Base-by-base conservation (phyloP, 2,888 invertebrate species). In the Calameuta idolon region DNA sequence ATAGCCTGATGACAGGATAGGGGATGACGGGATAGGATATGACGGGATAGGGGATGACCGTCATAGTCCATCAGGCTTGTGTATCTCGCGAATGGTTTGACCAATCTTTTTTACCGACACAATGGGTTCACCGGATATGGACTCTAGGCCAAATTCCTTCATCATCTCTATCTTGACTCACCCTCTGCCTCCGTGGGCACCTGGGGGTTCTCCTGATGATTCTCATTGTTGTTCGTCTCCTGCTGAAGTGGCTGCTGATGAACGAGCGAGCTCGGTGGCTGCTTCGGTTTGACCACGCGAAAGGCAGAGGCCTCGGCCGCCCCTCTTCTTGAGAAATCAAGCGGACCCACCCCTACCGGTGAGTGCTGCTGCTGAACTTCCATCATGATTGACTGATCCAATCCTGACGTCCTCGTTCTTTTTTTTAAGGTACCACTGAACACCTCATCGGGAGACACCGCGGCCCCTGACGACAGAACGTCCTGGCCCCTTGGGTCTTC, bases 251-350 rank as follows among this genome's bases (percentile, higher is more conserved):
- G 73, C 74, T 90, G 90, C 75, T 88, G 90, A 77, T 89, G 86
- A 69, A 85, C 86, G 35, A 87, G 79, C 35, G 84, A 79, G 0
- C 87, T 80, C 1, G 88, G 81, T 74, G 88, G 75, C 81, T 91
- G 91, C 81, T 91, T 91, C 0, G 91, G 91, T 78, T 91, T 91
- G 78, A 91, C 91, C 77, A 91, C 89, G 31, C 91, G 89, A 82
- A 91, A 91, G 3, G 91, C 91, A 78, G 91, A 91, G 4, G 91
- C 89, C 80, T 91, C 91, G 81, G 91, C 91, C 79, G 90, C 91
- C 68, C 91, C 91, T 79, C 91, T 87, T 78, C 91, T 88, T 75
- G 91, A 91, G 81, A 91, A 91, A 85, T 91, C 91, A 80, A 91
- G 79, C 33, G 91, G 91, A 82, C 91, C 91, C 80, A 91, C 91